A percentile compares a stretch with the other conserved stretches of the same genome.
Evolutionary conservation across 2,113 vertebrate genomes (phyloP).

Genomic region (Lanius collurio): DNA sequence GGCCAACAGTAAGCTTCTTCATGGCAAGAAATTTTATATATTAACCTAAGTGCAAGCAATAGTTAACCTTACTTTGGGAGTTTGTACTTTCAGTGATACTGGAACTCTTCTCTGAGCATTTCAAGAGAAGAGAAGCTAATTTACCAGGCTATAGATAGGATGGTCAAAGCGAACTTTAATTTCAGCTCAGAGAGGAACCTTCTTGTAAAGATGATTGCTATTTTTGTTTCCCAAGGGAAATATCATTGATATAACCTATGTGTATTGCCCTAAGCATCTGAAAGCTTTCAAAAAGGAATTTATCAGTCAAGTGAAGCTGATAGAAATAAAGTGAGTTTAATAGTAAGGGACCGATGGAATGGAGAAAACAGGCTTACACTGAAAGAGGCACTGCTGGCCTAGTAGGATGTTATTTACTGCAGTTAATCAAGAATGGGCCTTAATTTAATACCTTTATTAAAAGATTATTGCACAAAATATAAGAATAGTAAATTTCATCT

Average conservation of each 20-base stretch:
- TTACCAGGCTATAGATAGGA: background rate
- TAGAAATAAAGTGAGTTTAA: background rate
- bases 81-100: background rate
- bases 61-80: background rate
- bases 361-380: background rate
- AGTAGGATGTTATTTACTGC: background rate
- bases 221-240: background rate
- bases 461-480: background rate
- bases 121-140: conserved; percentile 33
- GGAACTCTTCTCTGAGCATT: background rate
- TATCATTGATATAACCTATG: background rate
- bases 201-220: background rate
- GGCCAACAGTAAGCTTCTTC: background rate
- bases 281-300: background rate
- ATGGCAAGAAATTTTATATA: background rate
- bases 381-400: background rate
- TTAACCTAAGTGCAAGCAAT: background rate
- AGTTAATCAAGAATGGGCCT: background rate
- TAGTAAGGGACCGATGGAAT: background rate
- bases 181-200: background rate
- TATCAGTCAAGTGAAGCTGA: background rate
- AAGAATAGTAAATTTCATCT: background rate
- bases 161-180: background rate
- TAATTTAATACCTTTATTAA: background rate
- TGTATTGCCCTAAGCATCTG: conserved; percentile 9